A percentile compares a stretch with the other conserved stretches of the same genome.
Evolutionary conservation across 2,888 invertebrate genomes (phyloP).

Genomic region (Ramazzottius varieornatus): DNA sequence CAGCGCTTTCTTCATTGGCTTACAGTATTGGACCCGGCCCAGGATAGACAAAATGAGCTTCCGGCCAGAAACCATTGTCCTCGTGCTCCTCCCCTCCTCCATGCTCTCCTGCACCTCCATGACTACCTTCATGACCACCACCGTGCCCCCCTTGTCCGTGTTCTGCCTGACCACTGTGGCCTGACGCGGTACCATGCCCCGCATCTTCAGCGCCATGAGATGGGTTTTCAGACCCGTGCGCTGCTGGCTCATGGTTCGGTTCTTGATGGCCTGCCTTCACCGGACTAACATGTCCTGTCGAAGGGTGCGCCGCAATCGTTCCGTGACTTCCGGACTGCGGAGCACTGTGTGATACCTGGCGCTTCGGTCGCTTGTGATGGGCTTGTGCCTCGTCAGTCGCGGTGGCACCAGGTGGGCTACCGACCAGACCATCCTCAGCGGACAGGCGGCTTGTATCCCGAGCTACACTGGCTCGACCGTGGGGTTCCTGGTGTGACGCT

Average conservation of each 20-base stretch:
- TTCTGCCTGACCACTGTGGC: neutral
- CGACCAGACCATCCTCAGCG: no score
- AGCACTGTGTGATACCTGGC: no score
- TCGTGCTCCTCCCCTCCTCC: neutral
- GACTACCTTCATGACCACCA: neutral
- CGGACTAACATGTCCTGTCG: slow-evolving; percentile 9
- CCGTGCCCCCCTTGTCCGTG: neutral
- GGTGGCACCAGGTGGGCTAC: no score
- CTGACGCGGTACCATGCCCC: neutral
- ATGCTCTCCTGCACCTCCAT: neutral
- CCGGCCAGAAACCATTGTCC: neutral
- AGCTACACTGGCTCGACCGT: no score
- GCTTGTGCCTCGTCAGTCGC: no score
- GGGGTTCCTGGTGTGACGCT: no score
- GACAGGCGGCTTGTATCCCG: no score
- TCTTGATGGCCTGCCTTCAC: slow-evolving; percentile 12
- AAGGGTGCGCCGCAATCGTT: no score
- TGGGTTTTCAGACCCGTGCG: neutral
- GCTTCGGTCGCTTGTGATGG: no score
- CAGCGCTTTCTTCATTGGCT: no score
- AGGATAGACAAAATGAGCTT: neutral
- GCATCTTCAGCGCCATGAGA: neutral
- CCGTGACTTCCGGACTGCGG: no score
- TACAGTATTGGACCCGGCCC: neutral
- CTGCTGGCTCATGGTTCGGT: slow-evolving; percentile 12